phyloP scores from a whole-genome alignment of 2,113 vertebrate species.

The Oxygymnocypris stewartii region DNA sequence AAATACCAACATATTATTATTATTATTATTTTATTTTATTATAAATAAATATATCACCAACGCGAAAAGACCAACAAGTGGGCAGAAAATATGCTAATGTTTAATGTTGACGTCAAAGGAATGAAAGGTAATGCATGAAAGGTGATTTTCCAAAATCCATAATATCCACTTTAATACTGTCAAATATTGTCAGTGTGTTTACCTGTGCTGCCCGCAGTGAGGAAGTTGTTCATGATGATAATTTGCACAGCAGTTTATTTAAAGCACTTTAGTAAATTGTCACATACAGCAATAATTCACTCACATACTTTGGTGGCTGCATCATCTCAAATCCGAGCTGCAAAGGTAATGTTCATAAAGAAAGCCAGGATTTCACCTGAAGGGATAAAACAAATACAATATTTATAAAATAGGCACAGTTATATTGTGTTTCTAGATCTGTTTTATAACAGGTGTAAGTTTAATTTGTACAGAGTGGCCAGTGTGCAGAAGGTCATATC shows the following conservation, averaged over 20 bases:
- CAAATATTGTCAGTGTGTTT: background rate
- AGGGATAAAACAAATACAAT: background rate
- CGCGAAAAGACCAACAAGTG: no score
- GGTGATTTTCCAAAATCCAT: no score
- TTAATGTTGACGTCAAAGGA: no score
- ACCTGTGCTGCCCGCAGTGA: background rate
- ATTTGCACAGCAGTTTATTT: background rate
- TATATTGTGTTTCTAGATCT: background rate
- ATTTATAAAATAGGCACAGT: background rate
- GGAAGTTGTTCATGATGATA: background rate
- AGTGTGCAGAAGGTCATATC: background rate
- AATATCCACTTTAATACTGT: no score
- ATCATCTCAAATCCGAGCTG: background rate
- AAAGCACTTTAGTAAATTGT: background rate
- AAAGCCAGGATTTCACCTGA: background rate
- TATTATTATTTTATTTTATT: no score
- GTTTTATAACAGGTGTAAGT: background rate
- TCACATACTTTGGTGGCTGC: background rate
- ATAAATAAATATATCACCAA: no score
- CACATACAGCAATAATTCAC: background rate
- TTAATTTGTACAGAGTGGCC: slow-evolving; percentile 21
- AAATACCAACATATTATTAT: background rate
- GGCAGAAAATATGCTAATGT: no score
- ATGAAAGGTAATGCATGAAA: no score
- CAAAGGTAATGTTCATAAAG: background rate